phyloP scores from a whole-genome alignment of 2,888 invertebrate genomes.

The Plagodis pulveraria region DNA sequence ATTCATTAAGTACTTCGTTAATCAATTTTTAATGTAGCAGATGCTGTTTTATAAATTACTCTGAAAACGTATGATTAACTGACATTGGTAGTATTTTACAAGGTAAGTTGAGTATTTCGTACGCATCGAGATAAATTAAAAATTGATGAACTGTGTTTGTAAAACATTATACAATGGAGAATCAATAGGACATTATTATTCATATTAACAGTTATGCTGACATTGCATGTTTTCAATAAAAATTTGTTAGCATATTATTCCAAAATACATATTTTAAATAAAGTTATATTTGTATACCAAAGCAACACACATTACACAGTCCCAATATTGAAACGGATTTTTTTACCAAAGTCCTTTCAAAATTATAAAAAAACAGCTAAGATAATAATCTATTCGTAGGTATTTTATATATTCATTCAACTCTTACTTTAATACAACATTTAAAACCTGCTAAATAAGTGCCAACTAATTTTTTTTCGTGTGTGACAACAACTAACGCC shows the following conservation, averaged over 20 bases:
- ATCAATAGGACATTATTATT: conserved; percentile 19
- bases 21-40: conserved; percentile 23
- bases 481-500: conserved; percentile 67
- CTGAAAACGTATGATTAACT: no score
- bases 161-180: conserved; percentile 50
- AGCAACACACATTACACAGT: conserved; percentile 31
- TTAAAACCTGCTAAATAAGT: conserved; percentile 70
- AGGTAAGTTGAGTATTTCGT: no score
- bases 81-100: no score
- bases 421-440: conserved; percentile 52
- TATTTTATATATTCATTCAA: conserved; percentile 25
- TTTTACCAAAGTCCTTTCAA: conserved; percentile 8
- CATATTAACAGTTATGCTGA: no score
- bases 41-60: no score
- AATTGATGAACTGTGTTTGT: conserved; percentile 30
- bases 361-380: conserved; percentile 25
- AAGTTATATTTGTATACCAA: not conserved
- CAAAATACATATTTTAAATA: conserved; percentile 13
- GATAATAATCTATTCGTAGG: conserved; percentile 32
- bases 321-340: conserved; percentile 22
- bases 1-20: conserved; percentile 37
- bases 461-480: conserved; percentile 70
- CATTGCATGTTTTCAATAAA: no score
- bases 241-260: conserved; percentile 1
- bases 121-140: conserved; percentile 25